Conservation (phyloP, 1,140 invertebrate genomes). For the Manduca sexta region DNA sequence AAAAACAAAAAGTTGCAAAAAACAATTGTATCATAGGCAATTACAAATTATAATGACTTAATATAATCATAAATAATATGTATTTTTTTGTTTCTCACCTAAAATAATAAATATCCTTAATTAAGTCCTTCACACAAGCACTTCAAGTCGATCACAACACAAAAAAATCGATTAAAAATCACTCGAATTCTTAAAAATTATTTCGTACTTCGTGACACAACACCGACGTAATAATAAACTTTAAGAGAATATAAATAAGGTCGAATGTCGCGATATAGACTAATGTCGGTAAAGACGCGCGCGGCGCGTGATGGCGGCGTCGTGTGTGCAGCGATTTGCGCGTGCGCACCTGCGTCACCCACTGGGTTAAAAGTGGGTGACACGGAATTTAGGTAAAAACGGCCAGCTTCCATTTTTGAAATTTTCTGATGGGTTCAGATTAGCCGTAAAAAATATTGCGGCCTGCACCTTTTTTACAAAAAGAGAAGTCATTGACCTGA, state of each 20-base stretch:
- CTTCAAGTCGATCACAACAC: too few relatives aligned
- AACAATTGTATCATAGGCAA: too few relatives aligned
- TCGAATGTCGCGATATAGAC: neutral
- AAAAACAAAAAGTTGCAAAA: too few relatives aligned
- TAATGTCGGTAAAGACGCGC: slow-evolving; percentile 7
- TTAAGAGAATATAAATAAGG: neutral
- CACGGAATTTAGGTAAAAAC: slow-evolving; percentile 29
- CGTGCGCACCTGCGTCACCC: slow-evolving; percentile 34
- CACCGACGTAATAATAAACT: neutral
- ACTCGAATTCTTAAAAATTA: neutral
- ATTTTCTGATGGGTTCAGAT: too few relatives aligned
- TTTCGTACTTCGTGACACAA: neutral
- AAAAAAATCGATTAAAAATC: neutral
- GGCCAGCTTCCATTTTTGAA: slow-evolving; percentile 14
- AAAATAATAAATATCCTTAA: too few relatives aligned
- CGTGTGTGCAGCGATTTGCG: slow-evolving; percentile 40
- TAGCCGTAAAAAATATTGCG: too few relatives aligned
- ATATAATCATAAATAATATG: too few relatives aligned
- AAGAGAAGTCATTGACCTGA: neutral
- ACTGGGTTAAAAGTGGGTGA: slow-evolving; percentile 37
- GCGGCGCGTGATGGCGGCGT: slow-evolving; percentile 36
- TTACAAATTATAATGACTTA: too few relatives aligned
- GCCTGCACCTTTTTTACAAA: too few relatives aligned
- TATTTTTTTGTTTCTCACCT: too few relatives aligned
- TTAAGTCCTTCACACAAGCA: too few relatives aligned